Evolutionary conservation across 2,113 vertebrate species (phyloP).

Genomic region (Melospiza melodia): DNA sequence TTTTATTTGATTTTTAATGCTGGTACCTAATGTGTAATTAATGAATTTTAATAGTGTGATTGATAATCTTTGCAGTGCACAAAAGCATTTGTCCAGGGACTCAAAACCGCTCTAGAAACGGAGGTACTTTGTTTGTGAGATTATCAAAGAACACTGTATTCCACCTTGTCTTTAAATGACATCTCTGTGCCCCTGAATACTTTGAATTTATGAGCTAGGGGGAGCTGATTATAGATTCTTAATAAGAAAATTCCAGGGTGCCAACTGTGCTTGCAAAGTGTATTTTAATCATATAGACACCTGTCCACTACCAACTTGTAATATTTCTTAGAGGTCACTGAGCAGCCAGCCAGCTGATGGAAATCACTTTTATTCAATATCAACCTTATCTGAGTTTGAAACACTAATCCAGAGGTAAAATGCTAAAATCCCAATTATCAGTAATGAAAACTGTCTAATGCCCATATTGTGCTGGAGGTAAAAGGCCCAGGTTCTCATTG

Average conservation of each 20-base stretch:
- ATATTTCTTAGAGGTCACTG: slow-evolving; percentile 27
- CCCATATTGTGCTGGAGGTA: background rate
- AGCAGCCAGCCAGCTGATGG: slow-evolving; percentile 20
- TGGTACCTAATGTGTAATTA: background rate
- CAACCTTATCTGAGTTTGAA: background rate
- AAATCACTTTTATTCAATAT: slow-evolving; percentile 9
- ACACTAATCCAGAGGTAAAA: background rate
- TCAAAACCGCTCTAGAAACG: background rate
- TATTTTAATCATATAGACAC: slow-evolving; percentile 58
- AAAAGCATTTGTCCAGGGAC: background rate
- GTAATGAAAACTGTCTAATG: background rate
- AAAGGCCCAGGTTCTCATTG: background rate
- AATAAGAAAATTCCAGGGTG: slow-evolving; percentile 45
- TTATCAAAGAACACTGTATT: slow-evolving; percentile 10
- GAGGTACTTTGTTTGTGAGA: slow-evolving; percentile 9
- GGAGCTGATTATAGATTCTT: background rate
- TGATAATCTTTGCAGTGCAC: background rate
- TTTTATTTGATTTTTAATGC: background rate
- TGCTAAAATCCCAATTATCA: background rate
- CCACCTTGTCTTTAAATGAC: background rate
- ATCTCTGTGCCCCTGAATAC: slow-evolving; percentile 11
- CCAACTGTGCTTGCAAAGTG: slow-evolving; percentile 17
- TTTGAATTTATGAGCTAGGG: background rate
- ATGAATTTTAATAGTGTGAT: background rate
- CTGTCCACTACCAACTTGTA: slow-evolving; percentile 42